Percentiles rank a stretch among this genome's conserved stretches.
These are phyloP conservation scores for Monochamus saltuarius DNA, from an alignment of 1,140 invertebrate genomes.

Conservation along the genomic window DNA sequence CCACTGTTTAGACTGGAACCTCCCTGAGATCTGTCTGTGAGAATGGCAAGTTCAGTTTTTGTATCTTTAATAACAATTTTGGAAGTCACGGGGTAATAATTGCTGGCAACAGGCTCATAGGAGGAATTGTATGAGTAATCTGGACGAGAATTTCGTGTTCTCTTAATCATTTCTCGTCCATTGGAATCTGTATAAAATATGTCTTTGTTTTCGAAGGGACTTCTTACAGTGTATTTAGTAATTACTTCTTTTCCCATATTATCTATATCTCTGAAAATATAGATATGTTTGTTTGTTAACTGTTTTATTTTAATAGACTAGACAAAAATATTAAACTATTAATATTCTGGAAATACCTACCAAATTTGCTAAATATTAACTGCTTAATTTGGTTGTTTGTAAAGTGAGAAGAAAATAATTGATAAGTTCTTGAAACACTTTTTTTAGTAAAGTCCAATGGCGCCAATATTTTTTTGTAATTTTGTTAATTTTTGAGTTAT, in stretches of 20 bases:
- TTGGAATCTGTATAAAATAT: constrained; percentile 93
- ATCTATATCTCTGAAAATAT: too few relatives aligned
- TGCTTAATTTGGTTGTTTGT: background rate
- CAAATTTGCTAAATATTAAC: too few relatives aligned
- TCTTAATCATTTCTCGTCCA: constrained; percentile 81
- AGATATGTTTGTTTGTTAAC: too few relatives aligned
- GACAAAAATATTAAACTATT: too few relatives aligned
- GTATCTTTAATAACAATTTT: constrained; percentile 70
- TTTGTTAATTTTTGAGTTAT: too few relatives aligned
- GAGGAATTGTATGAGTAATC: constrained; percentile 67
- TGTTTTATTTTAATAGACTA: too few relatives aligned
- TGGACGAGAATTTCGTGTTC: constrained; percentile 70
- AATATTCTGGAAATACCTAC: too few relatives aligned
- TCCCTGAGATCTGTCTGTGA: constrained; percentile 86
- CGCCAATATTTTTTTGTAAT: too few relatives aligned
- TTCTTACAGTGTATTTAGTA: constrained; percentile 60
- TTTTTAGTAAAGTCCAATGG: too few relatives aligned
- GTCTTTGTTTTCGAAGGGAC: constrained; percentile 63
- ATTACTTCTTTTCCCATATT: constrained; percentile 77
- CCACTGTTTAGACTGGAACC: constrained; percentile 75
- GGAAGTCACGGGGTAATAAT: constrained; percentile 92
- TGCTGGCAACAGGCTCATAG: constrained; percentile 72
- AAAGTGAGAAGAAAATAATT: too few relatives aligned
- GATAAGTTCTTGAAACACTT: too few relatives aligned
- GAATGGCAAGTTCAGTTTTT: constrained; percentile 60